Conservation (phyloP, 2,113 vertebrate species). For the Melanostigma gelatinosum region DNA sequence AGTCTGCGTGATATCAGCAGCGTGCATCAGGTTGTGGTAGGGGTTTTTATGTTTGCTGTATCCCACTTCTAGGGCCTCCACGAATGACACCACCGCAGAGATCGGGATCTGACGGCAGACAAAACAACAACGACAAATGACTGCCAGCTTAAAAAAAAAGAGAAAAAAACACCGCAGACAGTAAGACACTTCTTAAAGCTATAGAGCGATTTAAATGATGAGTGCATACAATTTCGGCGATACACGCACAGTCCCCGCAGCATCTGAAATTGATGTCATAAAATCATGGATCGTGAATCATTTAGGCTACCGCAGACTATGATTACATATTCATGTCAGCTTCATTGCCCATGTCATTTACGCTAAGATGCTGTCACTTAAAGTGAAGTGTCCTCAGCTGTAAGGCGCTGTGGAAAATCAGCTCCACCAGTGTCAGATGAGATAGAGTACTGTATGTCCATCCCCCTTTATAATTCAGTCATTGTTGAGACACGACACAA, state of each 20-base stretch:
- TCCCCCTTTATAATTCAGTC: slow-evolving; percentile 12
- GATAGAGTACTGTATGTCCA: slow-evolving; percentile 22
- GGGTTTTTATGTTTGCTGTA: slow-evolving; percentile 99
- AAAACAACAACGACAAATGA: slow-evolving; percentile 25
- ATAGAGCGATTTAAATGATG: slow-evolving; percentile 31
- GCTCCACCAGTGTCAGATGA: slow-evolving; percentile 18
- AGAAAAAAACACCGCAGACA: neutral
- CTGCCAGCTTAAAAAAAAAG: neutral
- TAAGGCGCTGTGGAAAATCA: slow-evolving; percentile 27
- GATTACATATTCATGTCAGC: slow-evolving; percentile 43
- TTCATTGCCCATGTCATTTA: slow-evolving; percentile 49
- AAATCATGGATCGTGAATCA: slow-evolving; percentile 43
- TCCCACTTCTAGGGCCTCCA: slow-evolving; percentile 96
- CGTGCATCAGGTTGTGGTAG: slow-evolving; percentile 97
- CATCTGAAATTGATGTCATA: slow-evolving; percentile 32
- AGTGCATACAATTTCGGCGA: neutral
- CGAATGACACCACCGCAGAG: slow-evolving; percentile 96
- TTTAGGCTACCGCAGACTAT: neutral
- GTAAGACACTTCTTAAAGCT: neutral
- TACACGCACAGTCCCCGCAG: slow-evolving; percentile 3
- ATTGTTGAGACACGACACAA: slow-evolving; percentile 31
- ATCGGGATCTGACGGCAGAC: slow-evolving; percentile 91
- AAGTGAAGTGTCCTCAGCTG: slow-evolving; percentile 38
- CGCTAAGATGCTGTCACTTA: slow-evolving; percentile 45
- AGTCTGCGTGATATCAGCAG: slow-evolving; percentile 96